phyloP scores from a whole-genome alignment of 2,113 vertebrate genomes.

The Dromaius novaehollandiae region DNA sequence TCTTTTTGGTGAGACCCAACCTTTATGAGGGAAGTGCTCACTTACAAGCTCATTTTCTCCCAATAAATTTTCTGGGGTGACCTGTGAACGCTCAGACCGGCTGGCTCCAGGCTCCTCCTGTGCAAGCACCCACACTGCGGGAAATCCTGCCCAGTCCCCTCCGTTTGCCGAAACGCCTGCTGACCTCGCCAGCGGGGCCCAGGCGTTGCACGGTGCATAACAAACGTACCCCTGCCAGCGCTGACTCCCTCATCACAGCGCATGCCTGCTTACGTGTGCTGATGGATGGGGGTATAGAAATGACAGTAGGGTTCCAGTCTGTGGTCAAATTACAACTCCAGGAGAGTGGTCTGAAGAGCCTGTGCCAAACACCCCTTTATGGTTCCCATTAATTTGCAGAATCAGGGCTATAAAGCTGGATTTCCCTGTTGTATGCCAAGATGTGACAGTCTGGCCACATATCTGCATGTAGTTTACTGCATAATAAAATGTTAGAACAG shows the following conservation, averaged over 20 bases:
- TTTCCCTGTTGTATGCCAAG: neutral
- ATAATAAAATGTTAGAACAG: neutral
- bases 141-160: neutral
- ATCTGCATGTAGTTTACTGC: neutral
- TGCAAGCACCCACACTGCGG: neutral
- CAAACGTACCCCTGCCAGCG: neutral
- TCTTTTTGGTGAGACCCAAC: neutral
- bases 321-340: neutral
- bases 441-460: neutral
- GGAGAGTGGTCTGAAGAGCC: neutral
- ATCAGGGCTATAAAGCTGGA: neutral
- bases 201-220: fast-evolving
- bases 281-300: fast-evolving
- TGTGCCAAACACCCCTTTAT: neutral
- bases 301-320: neutral
- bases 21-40: neutral
- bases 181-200: neutral
- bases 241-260: neutral
- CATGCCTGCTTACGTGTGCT: fast-evolving
- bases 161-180: too few relatives aligned
- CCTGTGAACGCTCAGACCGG: neutral
- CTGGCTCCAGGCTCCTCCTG: neutral
- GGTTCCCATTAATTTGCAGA: neutral
- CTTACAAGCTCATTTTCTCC: neutral
- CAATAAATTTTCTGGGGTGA: neutral